Conservation (phyloP, 2,797 vertebrate genomes). For the Micromesistius poutassou region DNA sequence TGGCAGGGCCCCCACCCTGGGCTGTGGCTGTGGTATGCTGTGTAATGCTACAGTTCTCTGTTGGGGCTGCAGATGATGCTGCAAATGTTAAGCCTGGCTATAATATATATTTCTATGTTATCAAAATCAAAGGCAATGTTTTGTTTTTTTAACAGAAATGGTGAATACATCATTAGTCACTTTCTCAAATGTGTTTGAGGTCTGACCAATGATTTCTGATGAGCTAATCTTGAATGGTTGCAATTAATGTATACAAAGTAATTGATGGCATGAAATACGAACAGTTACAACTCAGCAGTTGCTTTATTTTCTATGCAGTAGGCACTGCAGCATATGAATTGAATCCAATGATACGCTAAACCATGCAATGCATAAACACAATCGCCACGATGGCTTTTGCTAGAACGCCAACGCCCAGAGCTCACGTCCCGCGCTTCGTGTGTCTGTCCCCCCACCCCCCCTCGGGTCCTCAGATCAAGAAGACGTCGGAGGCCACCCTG, state of each 20-base stretch:
- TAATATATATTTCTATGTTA: background rate
- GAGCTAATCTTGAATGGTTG: too few relatives aligned
- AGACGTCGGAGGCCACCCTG: slow-evolving; percentile 95
- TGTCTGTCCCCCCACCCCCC: too few relatives aligned
- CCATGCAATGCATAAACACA: background rate
- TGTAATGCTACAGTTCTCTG: background rate
- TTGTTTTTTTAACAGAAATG: background rate
- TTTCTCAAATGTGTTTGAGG: background rate
- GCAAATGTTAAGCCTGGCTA: background rate
- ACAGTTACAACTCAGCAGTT: background rate
- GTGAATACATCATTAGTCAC: background rate
- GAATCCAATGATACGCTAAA: background rate
- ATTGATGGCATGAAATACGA: too few relatives aligned
- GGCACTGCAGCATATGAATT: background rate
- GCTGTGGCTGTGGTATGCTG: background rate
- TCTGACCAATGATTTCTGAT: background rate
- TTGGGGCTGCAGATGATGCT: background rate
- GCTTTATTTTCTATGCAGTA: background rate
- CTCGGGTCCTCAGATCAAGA: slow-evolving; percentile 82
- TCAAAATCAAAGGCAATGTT: background rate
- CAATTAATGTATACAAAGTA: too few relatives aligned
- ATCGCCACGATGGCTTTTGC: background rate
- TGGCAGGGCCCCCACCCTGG: slow-evolving; percentile 15
- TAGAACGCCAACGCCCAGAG: background rate
- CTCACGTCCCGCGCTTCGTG: background rate